Conservation (phyloP, 2,888 invertebrate species). For the Meandrusa payeni region DNA sequence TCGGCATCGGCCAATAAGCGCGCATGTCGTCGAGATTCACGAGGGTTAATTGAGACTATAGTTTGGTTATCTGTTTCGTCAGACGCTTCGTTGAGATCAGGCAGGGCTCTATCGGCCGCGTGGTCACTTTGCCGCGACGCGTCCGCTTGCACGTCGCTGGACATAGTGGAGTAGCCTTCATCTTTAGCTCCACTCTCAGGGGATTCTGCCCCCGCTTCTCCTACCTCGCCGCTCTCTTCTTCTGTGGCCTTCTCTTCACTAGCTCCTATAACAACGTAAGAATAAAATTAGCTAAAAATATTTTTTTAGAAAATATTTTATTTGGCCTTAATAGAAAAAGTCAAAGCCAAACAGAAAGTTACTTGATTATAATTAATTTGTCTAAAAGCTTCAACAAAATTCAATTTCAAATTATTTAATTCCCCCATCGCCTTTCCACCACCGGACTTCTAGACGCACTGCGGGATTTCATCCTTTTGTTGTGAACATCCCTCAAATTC, state of each 20-base stretch:
- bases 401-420: no score
- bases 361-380: no score
- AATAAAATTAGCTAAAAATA: no score
- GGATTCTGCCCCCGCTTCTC: constrained; percentile 86
- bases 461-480: no score
- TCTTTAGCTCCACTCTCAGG: constrained; percentile 89
- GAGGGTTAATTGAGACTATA: constrained; percentile 72
- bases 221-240: constrained; percentile 77
- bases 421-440: no score
- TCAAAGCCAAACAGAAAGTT: no score
- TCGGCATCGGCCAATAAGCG: constrained; percentile 83
- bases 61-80: constrained; percentile 85
- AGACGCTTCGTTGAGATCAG: constrained; percentile 87
- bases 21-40: constrained; percentile 75
- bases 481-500: no score
- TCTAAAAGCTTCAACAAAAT: no score
- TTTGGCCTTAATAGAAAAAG: no score
- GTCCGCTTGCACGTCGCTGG: constrained; percentile 89
- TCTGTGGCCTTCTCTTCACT: constrained; percentile 60
- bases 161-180: constrained; percentile 92
- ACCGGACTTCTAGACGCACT: no score
- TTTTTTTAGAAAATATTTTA: no score
- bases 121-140: constrained; percentile 82
- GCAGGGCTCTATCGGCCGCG: constrained; percentile 79
- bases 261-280: constrained; percentile 43